These are phyloP conservation scores for Scarus forsteni DNA, from an alignment of 2,797 vertebrate species.

Conservation along the genomic window DNA sequence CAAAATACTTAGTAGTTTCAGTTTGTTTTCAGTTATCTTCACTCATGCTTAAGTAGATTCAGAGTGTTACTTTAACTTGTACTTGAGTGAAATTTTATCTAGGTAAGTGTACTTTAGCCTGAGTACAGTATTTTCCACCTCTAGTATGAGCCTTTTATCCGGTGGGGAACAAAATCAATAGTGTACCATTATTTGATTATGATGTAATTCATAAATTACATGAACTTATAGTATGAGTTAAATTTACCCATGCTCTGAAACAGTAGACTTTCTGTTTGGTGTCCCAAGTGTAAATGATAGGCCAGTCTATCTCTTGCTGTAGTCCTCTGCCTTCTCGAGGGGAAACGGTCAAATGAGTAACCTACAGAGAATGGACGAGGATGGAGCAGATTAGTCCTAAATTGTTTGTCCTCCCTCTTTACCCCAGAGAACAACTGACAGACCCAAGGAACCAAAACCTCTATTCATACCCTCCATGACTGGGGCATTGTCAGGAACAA, in stretches of 20 bases:
- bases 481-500: slow-evolving; percentile 72
- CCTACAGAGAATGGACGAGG: slow-evolving; percentile 56
- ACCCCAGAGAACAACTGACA: slow-evolving; percentile 70
- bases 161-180: not conserved
- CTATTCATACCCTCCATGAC: slow-evolving; percentile 78
- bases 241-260: slow-evolving; percentile 39
- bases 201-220: slow-evolving; percentile 18
- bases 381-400: slow-evolving; percentile 63
- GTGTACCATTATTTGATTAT: slow-evolving; percentile 1
- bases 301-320: slow-evolving; percentile 42
- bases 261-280: slow-evolving; percentile 42
- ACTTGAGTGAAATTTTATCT: no score
- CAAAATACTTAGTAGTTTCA: no score
- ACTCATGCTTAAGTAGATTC: no score
- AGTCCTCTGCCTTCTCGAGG: slow-evolving; percentile 45
- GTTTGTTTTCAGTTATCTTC: no score
- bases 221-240: slow-evolving; percentile 34
- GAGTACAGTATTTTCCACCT: no score
- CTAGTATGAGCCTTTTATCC: not conserved
- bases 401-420: slow-evolving; percentile 71
- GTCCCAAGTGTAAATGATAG: slow-evolving; percentile 31
- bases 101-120: no score
- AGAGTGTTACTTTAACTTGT: no score
- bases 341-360: slow-evolving; percentile 62
- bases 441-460: slow-evolving; percentile 53